Conservation (phyloP, 2,113 vertebrate genomes). For the Charadrius vociferus region DNA sequence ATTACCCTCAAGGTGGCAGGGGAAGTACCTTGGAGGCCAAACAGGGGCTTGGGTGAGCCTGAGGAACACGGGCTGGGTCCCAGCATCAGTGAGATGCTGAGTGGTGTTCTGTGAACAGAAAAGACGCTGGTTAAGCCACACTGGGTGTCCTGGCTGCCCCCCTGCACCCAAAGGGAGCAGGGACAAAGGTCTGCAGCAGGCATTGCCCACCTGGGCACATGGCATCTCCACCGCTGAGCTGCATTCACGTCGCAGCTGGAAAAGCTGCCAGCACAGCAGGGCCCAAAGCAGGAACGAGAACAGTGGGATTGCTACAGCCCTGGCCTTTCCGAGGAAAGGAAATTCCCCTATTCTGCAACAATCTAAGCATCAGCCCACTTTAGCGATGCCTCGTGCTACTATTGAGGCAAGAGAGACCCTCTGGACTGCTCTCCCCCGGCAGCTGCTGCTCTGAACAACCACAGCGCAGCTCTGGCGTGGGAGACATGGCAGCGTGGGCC, state of each 20-base stretch:
- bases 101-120: too few relatives aligned
- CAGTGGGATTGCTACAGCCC: background rate
- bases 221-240: background rate
- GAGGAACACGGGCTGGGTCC: accelerated
- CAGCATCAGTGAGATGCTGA: accelerated
- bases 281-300: background rate
- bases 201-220: background rate
- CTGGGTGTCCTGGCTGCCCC: background rate
- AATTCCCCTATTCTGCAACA: background rate
- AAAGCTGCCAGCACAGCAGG: too few relatives aligned
- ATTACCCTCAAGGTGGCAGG: background rate
- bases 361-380: too few relatives aligned
- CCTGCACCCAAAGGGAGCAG: background rate
- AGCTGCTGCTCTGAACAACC: background rate
- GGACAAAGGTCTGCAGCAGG: background rate
- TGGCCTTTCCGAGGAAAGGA: background rate
- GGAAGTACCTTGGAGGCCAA: background rate
- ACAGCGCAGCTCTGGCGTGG: background rate
- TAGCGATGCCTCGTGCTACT: accelerated
- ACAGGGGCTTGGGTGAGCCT: background rate
- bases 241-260: too few relatives aligned
- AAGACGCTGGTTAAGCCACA: background rate
- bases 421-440: background rate
- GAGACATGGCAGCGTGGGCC: background rate
- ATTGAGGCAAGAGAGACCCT: too few relatives aligned